Evolutionary conservation across 2,888 invertebrate genomes (phyloP).

Genomic region (Lepidochrysops patricia): DNA sequence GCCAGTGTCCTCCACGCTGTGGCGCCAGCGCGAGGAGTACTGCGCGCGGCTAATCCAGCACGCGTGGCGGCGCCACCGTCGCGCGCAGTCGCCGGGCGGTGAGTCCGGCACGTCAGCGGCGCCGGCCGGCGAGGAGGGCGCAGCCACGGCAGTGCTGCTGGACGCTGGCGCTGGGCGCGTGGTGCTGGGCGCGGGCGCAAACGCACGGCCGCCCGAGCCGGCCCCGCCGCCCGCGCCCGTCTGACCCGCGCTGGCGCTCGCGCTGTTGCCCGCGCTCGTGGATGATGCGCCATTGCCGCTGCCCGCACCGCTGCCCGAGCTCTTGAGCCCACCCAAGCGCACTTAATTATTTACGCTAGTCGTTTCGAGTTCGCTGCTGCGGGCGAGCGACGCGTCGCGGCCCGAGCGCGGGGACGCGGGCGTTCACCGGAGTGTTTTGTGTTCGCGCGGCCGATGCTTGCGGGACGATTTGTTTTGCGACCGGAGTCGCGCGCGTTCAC

Average conservation of each 20-base stretch:
- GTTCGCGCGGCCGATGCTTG: conserved; percentile 68
- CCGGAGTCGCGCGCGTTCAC: conserved; percentile 51
- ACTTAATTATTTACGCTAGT: conserved; percentile 62
- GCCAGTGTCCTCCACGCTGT: conserved; percentile 94
- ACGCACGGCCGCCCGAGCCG: conserved; percentile 92
- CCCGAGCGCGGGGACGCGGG: conserved; percentile 53
- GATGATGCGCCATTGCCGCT: conserved; percentile 69
- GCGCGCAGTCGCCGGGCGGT: conserved; percentile 73
- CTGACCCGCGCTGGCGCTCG: conserved; percentile 71
- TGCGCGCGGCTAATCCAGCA: conserved; percentile 96
- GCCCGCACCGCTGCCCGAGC: conserved; percentile 70
- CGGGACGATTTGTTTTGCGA: conserved; percentile 68
- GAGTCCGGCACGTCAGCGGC: conserved; percentile 47
- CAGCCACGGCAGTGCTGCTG: conserved; percentile 90
- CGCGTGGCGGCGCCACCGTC: conserved; percentile 92
- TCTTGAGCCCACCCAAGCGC: conserved; percentile 67
- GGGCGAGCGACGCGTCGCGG: conserved; percentile 44
- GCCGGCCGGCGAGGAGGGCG: conserved; percentile 58
- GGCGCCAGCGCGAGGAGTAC: conserved; percentile 97
- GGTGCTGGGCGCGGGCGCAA: conserved; percentile 91
- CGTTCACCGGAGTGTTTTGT: conserved; percentile 61
- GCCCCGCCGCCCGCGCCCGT: conserved; percentile 81
- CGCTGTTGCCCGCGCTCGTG: conserved; percentile 68
- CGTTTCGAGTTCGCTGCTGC: conserved; percentile 48
- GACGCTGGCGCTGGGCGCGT: conserved; percentile 90